These are phyloP conservation scores for Caenorhabditis doughertyi DNA, from an alignment of 2,888 invertebrate species.

Conservation along the genomic window DNA sequence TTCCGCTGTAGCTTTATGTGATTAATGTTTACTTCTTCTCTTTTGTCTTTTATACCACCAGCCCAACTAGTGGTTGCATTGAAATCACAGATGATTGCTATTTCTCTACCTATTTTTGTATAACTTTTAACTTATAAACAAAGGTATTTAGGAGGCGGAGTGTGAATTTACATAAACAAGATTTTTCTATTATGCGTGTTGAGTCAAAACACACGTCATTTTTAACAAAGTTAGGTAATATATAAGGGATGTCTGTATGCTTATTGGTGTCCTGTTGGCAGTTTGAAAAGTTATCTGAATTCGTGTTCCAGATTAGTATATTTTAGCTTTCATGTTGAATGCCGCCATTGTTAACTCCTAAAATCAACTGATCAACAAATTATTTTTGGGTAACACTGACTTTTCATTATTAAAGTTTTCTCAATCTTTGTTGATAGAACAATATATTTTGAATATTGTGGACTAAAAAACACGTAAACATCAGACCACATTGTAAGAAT, in stretches of 20 bases:
- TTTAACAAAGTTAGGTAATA: background rate
- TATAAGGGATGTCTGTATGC: background rate
- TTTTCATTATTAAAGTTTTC: too few relatives aligned
- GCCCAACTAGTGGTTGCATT: background rate
- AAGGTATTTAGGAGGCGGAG: background rate
- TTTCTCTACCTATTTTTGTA: too few relatives aligned
- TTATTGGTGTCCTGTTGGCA: background rate
- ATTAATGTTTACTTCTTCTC: background rate
- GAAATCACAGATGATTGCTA: background rate
- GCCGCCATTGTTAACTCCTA: too few relatives aligned
- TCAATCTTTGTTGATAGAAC: too few relatives aligned
- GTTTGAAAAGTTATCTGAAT: background rate
- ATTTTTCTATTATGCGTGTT: background rate
- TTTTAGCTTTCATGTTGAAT: background rate
- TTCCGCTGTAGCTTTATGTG: background rate
- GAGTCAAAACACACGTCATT: background rate
- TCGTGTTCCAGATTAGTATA: background rate
- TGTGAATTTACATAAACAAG: background rate
- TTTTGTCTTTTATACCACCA: background rate
- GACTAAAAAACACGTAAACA: too few relatives aligned
- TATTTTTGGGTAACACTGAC: too few relatives aligned
- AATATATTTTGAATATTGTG: too few relatives aligned
- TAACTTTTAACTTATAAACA: background rate
- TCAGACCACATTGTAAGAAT: too few relatives aligned
- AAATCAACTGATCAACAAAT: too few relatives aligned